Percentiles rank a stretch among this genome's conserved stretches.
These are phyloP conservation scores for Amazonetta brasiliensis DNA, from an alignment of 2,797 vertebrate species.

Conservation along the genomic window DNA sequence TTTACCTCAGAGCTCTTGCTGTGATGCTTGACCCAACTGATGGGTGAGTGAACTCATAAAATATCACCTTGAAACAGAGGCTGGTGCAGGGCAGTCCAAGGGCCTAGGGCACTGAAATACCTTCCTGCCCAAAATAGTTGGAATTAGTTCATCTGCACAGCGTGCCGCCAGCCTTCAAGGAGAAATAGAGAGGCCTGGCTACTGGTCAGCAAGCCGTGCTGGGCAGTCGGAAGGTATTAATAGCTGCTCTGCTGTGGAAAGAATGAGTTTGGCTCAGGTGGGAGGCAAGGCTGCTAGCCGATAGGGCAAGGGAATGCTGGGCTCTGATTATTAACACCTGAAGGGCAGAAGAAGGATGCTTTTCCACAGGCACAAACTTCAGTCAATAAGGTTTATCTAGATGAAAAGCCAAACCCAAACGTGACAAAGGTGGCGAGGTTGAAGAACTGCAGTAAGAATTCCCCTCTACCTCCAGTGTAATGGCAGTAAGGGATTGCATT, in stretches of 20 bases:
- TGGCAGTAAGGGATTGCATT: not conserved
- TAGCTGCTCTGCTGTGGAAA: slow-evolving; percentile 34
- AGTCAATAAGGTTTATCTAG: not conserved
- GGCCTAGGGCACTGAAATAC: not conserved
- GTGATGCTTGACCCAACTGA: not conserved
- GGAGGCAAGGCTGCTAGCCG: not conserved
- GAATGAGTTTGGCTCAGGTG: slow-evolving; percentile 7
- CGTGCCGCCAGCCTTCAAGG: not conserved
- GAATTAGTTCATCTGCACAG: not conserved
- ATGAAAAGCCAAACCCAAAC: not conserved
- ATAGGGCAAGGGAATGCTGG: not conserved
- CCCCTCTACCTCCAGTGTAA: not conserved
- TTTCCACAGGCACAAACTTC: not conserved
- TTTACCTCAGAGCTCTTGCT: not conserved
- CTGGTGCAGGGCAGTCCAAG: not conserved
- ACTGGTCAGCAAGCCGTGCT: not conserved
- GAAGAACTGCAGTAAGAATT: not conserved
- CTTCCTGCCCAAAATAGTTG: not conserved
- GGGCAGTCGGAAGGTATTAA: slow-evolving; percentile 19
- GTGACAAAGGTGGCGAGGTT: not conserved
- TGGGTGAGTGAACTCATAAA: not conserved
- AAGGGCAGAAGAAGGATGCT: not conserved
- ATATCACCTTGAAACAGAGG: not conserved
- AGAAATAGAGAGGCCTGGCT: not conserved
- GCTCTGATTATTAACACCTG: not conserved